A percentile compares a stretch with the other conserved stretches of the same genome.
Conservation (phyloP, 37 sponge, comb jelly and placozoan genomes). For the Ephydatia muelleri region DNA sequence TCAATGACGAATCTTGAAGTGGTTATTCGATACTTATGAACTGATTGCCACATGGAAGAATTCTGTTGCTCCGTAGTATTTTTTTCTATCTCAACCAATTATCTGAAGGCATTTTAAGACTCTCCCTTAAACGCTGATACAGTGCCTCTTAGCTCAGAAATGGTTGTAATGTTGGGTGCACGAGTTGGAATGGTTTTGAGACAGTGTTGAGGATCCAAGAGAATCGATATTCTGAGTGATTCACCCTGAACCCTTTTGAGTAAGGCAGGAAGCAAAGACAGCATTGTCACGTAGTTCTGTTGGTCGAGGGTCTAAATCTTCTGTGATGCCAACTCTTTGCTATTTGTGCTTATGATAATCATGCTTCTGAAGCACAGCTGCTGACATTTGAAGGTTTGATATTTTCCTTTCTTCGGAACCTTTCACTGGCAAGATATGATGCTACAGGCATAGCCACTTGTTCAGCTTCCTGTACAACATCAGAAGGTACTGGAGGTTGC, state of each 20-base stretch:
- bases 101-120: background rate
- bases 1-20: background rate
- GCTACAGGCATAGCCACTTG: constrained; percentile 25
- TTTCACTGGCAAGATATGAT: constrained; percentile 49
- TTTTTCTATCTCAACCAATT: background rate
- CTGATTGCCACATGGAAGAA: constrained; percentile 12
- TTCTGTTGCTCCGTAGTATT: background rate
- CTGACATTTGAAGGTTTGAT: constrained; percentile 4
- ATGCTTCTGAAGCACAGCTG: constrained; percentile 21
- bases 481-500: constrained; percentile 9
- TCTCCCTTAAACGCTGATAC: background rate
- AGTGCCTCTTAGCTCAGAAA: background rate
- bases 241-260: background rate
- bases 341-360: constrained; percentile 21
- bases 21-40: constrained; percentile 4
- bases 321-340: background rate
- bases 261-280: background rate
- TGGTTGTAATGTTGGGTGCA: background rate
- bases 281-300: constrained; percentile 9
- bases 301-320: constrained; percentile 39
- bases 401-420: constrained; percentile 5
- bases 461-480: background rate
- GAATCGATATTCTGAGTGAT: background rate
- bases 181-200: background rate
- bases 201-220: background rate